Evolutionary conservation across 2,888 invertebrate species (phyloP).

Genomic region (Theristus sp.): DNA sequence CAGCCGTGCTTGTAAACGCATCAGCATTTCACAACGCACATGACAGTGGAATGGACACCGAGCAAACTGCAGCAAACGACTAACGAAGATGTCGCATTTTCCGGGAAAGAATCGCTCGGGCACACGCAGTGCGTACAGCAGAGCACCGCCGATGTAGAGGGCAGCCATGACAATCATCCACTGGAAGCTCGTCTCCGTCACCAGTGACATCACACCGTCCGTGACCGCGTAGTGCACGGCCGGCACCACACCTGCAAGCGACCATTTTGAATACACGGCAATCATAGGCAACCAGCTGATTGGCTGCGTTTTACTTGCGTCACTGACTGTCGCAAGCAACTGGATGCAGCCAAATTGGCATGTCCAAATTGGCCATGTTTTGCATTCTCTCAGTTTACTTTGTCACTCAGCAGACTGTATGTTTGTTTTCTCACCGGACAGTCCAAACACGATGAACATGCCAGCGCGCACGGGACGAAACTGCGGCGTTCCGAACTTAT

Average conservation of each 20-base stretch:
- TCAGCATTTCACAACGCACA: too few species aligned
- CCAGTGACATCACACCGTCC: slow-evolving; percentile 80
- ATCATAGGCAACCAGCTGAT: too few species aligned
- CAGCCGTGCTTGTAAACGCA: too few species aligned
- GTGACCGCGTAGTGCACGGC: slow-evolving; percentile 82
- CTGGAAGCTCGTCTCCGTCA: slow-evolving; percentile 71
- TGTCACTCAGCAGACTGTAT: too few species aligned
- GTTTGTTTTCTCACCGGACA: neutral
- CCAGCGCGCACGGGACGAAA: slow-evolving; percentile 72
- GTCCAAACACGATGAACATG: slow-evolving; percentile 14
- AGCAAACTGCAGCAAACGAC: too few species aligned
- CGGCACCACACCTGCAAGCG: slow-evolving; percentile 64
- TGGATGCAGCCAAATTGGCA: too few species aligned
- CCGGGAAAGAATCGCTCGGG: slow-evolving; percentile 91
- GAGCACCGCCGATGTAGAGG: slow-evolving; percentile 77
- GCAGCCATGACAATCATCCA: slow-evolving; percentile 79
- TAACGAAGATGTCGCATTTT: slow-evolving; percentile 80
- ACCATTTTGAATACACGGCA: too few species aligned
- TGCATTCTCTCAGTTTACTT: too few species aligned
- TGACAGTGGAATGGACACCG: too few species aligned
- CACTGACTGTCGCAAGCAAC: too few species aligned
- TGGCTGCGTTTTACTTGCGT: too few species aligned
- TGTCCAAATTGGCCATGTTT: too few species aligned
- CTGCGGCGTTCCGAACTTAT: slow-evolving; percentile 76
- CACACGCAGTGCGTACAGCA: slow-evolving; percentile 77